Percentiles rank a stretch among this genome's conserved stretches.
phyloP scores from a whole-genome alignment of 2,797 vertebrate species.

The Neostethus bicornis region DNA sequence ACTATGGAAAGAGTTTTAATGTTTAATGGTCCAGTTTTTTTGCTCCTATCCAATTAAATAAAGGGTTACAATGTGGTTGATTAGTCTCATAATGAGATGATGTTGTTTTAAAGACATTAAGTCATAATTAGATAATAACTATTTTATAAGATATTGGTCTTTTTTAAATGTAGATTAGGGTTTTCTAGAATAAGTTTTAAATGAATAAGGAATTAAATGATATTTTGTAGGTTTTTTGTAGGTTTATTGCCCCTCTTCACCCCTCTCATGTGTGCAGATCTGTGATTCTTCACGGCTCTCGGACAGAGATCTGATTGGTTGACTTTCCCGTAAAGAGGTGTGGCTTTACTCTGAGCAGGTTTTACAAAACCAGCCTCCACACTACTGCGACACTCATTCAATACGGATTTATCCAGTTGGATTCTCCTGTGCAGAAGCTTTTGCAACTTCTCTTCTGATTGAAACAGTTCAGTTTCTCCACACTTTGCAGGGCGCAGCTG shows the following conservation, averaged over 20 bases:
- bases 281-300: slow-evolving; percentile 38
- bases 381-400: slow-evolving; percentile 58
- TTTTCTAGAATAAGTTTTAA: neutral
- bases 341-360: slow-evolving; percentile 43
- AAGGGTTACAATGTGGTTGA: no score
- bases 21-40: slow-evolving; percentile 3
- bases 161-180: neutral
- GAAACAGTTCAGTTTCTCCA: neutral
- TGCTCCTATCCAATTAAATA: no score
- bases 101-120: neutral
- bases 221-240: neutral
- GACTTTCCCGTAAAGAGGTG: slow-evolving; percentile 29
- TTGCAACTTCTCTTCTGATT: slow-evolving; percentile 1
- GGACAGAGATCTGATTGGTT: slow-evolving; percentile 74
- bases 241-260: neutral
- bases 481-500: slow-evolving; percentile 12
- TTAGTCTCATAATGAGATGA: no score
- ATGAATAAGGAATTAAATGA: neutral
- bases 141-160: no score
- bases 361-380: slow-evolving; percentile 69
- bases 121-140: no score
- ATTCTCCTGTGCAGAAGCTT: neutral
- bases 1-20: neutral
- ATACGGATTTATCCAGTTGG: slow-evolving; percentile 50
- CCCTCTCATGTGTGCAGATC: slow-evolving; percentile 3